Evolutionary conservation across 1,140 invertebrate genomes (phyloP).

Genomic region (Dreissena rostriformis): DNA sequence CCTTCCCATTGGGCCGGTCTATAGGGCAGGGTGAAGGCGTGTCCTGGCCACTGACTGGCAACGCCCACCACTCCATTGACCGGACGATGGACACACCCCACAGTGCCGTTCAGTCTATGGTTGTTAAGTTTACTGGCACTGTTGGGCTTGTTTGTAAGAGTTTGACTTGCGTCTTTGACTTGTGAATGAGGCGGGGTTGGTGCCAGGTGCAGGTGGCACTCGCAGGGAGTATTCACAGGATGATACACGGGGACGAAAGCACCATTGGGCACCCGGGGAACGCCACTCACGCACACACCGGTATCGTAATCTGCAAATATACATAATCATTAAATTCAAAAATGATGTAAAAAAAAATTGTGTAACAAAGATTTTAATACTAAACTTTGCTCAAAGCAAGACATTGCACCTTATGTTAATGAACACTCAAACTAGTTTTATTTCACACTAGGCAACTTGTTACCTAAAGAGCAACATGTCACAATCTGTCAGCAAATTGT

Average conservation of each 20-base stretch:
- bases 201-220: constrained; percentile 44
- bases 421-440: no score
- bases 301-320: constrained; percentile 40
- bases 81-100: constrained; percentile 41
- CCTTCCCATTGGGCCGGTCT: constrained; percentile 19
- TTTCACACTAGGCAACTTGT: no score
- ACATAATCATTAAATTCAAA: neutral
- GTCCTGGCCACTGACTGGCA: constrained; percentile 34
- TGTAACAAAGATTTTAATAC: no score
- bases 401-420: no score
- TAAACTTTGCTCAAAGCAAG: no score
- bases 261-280: neutral
- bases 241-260: constrained; percentile 41
- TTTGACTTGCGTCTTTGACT: neutral
- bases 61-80: constrained; percentile 19
- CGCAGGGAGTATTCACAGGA: constrained; percentile 52
- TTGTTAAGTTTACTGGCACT: constrained; percentile 20
- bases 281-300: constrained; percentile 32
- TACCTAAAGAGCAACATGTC: no score
- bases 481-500: no score
- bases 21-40: constrained; percentile 48
- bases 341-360: no score
- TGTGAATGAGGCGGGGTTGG: neutral
- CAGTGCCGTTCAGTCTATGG: constrained; percentile 35
- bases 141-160: constrained; percentile 19